These are phyloP conservation scores for Halichoerus grypus DNA, from an alignment of 2,113 vertebrate species.

Conservation along the genomic window DNA sequence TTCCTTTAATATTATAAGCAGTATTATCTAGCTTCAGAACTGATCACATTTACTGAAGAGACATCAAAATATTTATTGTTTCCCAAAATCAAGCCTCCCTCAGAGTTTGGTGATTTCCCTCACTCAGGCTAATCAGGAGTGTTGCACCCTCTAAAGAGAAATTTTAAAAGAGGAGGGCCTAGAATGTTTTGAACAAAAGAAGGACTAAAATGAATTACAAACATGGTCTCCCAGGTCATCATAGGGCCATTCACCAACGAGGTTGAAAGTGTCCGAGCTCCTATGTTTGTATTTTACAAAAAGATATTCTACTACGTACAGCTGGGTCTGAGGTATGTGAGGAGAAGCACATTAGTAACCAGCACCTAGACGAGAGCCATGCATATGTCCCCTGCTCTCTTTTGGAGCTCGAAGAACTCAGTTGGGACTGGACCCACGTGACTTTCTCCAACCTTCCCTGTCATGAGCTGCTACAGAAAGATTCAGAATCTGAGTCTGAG, in stretches of 20 bases:
- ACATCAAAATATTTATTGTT: neutral
- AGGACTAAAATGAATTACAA: neutral
- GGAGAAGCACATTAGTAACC: neutral
- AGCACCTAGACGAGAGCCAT: accelerated
- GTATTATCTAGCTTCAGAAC: neutral
- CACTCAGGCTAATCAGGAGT: neutral
- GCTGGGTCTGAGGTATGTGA: accelerated
- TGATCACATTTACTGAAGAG: too few relatives aligned
- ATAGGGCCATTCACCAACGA: accelerated
- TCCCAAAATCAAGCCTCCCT: neutral
- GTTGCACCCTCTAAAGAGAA: neutral
- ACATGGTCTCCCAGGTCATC: neutral
- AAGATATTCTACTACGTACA: neutral
- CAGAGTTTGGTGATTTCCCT: neutral
- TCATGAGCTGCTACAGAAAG: neutral
- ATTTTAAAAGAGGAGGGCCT: neutral
- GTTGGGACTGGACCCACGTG: neutral
- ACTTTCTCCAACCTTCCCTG: neutral
- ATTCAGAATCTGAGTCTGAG: neutral
- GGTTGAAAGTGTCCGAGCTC: accelerated
- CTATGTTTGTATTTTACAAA: neutral
- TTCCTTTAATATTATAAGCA: neutral
- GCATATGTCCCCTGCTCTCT: accelerated
- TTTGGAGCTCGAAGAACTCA: neutral
- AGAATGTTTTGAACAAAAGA: neutral